Evolutionary conservation across 2,888 invertebrate species (phyloP), one percentile per base, ranked within the genome.

Genomic region (Odontocerum albicorne): DNA sequence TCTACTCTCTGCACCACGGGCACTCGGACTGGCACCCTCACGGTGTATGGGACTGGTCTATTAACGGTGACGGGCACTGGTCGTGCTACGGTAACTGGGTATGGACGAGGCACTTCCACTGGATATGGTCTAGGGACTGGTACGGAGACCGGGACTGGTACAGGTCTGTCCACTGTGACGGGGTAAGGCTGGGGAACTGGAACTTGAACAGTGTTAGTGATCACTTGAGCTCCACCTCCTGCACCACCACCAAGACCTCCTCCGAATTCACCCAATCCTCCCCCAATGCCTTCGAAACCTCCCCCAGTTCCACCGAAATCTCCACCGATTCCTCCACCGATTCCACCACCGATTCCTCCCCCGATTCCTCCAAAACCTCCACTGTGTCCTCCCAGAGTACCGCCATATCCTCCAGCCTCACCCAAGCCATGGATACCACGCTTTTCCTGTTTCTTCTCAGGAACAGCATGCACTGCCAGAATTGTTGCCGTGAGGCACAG

Each of bases 171-270:
- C n/a, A n/a, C n/a, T n/a, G n/a, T n/a, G n/a, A n/a, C n/a, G n/a
- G n/a, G n/a, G n/a, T n/a, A n/a, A n/a, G n/a, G n/a, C n/a, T n/a
- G n/a, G n/a, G n/a, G n/a, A n/a, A n/a, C n/a, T n/a, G n/a, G n/a
- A n/a, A n/a, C n/a, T n/a, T n/a, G n/a, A n/a, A 77, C 69, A 58
- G 77, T 77, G 61, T 77, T 77, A 8, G 77, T 77, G 6, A 78
- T 60, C 7, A 60, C 49, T 13, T 49, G 49, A 12, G 51, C 51
- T 51, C 50, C 44, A 17, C 36, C 39, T 6, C 8, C 38, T 1
- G 20, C 38, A 3, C 45, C 50, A 15, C 39, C 56, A 12, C 35
- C 56, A 3, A 16, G 17, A 10, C 20, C 31, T 2, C 21, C 44
- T n/a, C n/a, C n/a, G n/a, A 20, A 42, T 3, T 22, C 47, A 10